Base-by-base conservation (phyloP, 2,113 vertebrate genomes). In the Ceyx margarethae region DNA sequence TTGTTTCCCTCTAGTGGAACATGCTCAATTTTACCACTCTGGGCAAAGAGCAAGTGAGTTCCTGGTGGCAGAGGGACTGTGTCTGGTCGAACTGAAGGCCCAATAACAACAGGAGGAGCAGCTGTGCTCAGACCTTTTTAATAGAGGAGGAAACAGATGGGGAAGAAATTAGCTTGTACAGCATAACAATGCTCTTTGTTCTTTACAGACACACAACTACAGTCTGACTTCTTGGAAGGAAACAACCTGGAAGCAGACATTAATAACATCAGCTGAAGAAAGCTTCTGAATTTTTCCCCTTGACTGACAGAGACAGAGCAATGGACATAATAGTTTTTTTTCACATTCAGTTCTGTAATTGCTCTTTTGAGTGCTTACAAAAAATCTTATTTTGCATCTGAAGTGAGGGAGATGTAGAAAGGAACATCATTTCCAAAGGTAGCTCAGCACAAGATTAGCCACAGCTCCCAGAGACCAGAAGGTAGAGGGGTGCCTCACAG, bases 21-120 rank as follows among this genome's bases (percentile, higher is more conserved):
- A 17, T 98, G 97, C 58, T 99, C 99, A 42, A 99, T 99, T 95
- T 98, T 98, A 71, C 99, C 98, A 13, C 98, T 98, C 92, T 99
- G 99, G 40, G 98, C 97, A 91, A 98, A 99, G 61, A 99, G 96
- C 81, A 99, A 96, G 94, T 99, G 98, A 0, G 98, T 98, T 89
- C 99, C 99, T 5, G 98, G 97, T 0, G 98, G 98, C 69, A 98
- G 93, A 22, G 98, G 98, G 45, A 98, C 89, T 2, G 98, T 97
- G 6, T 98, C 97, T 2, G 98, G 98, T 58, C 98, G 97, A 66
- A 98, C 95, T 1, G 95, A 96, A 45, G 99, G 99, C 67, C 98
- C 96, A 14, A 98, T 81, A 61, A 96, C 93, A 79, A 97, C 28
- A 25, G 96, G 81, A 69, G 97, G 90, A 80, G 97, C 92, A 13